Evolutionary conservation across 2,888 invertebrate genomes (phyloP), one percentile per base, ranked within the genome.

Genomic region (Tetanocera ferruginea): DNA sequence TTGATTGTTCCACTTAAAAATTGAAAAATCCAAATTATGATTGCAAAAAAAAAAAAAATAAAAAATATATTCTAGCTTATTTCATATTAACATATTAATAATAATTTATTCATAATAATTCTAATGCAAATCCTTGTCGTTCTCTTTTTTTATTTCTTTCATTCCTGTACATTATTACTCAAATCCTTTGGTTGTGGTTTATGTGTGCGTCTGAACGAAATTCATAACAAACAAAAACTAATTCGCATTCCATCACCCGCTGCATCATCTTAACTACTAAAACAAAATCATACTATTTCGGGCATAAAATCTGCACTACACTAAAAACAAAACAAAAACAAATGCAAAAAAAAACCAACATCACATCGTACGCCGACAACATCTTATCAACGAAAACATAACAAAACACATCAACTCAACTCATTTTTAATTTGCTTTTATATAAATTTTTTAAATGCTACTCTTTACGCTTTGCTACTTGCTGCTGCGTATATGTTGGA

Each of bases 51-150:
- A 49, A 4, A 49, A 43, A 43, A 57, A 6, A 55, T 19, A 57
- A 28, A 28, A 17, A 34, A 28, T 51, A 49, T 4, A 57, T 57
- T 37, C 19, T 71, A 62, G 55, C 31, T 72, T 73, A 28, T 57
- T 43, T 28, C 43, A 25, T 67, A 77, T 37, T 77, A 71, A 76
- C 52, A 74, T 78, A 66, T 78, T 78, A 67, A 57, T 60, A 52
- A 76, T 49, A 62, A 73, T 49, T 17, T 66, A 66, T 49, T 71
- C 70, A 70, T 52, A 77, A 76, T 76, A 83, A 83, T 83, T 84
- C 84, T 85, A 85, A 85, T 84, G 81, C 82, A 80, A 82, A 74
- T 81, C 81, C 81, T 80, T 82, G 78, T 79, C 74, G 31, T 80
- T 66, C 64, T 74, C 34, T 74, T 79, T 81, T 78, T 79, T 81